Percentiles rank a stretch among this genome's conserved stretches.
Evolutionary conservation across 2,888 invertebrate species (phyloP).

Genomic region (Stegophylla sp.): DNA sequence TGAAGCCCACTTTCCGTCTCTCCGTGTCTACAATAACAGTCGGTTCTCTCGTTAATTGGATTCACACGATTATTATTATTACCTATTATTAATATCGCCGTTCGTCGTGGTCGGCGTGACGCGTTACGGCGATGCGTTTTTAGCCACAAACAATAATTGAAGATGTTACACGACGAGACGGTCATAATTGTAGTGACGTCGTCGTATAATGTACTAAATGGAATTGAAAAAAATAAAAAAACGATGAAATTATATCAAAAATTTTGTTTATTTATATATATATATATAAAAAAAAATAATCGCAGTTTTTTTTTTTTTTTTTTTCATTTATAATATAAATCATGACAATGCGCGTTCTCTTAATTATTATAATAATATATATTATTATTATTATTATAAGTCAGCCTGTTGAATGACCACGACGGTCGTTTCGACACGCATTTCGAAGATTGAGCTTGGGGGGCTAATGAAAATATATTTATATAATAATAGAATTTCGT

Average conservation of each 20-base stretch:
- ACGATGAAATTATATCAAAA: background rate
- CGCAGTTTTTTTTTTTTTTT: no score
- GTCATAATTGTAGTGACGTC: background rate
- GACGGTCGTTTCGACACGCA: background rate
- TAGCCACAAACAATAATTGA: no score
- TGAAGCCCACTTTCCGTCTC: no score
- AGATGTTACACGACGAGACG: background rate
- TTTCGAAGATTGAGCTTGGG: conserved; percentile 45
- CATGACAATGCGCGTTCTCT: conserved; percentile 1
- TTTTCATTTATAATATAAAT: conserved; percentile 4
- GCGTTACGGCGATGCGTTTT: no score
- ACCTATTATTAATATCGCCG: no score
- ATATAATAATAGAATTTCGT: conserved; percentile 32
- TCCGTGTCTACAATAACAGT: no score
- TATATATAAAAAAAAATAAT: conserved; percentile 1
- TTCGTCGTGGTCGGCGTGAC: no score
- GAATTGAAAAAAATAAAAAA: no score
- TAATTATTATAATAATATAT: background rate
- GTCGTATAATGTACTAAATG: no score
- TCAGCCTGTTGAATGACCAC: background rate
- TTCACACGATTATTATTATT: no score
- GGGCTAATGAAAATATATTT: conserved; percentile 1
- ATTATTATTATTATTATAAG: conserved; percentile 41
- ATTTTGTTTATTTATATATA: background rate
- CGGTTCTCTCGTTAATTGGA: no score